Base-by-base conservation (phyloP, 2,888 invertebrate species). In the Acronicta aceris region DNA sequence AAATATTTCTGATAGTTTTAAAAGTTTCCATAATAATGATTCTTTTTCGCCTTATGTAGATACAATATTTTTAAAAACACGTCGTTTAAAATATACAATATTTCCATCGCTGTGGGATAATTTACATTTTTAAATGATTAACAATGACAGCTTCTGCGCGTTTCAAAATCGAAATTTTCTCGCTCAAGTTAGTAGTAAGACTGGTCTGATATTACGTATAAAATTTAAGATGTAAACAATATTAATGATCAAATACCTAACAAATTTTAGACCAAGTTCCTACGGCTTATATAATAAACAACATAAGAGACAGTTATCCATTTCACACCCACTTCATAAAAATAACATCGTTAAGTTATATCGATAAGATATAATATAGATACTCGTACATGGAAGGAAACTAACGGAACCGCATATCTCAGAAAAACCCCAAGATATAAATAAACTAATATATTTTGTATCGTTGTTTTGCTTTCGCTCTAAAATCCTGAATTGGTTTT, bases 401-500 rank as follows among this genome's bases (percentile, higher is more conserved):
- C 33, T 58, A 65, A 70, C 70, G 70, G 70, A 40, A 58, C 52
- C 42, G 40, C n/a, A 70, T 70, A 58, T 57, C 36, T 46, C 10
- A 52, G 54, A 47, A 70, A 65, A 70, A 60, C 54, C 70, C 69
- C 59, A 12, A 38, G 51, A 9, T n/a, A 51, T 38, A 47, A 42
- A 51, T 17, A 52, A 48, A 53, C 47, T 46, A 60, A 30, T 41
- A 49, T 27, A 43, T 45, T 27, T 56, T 10, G 9, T 47, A 27
- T 53, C 42, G 16, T n/a, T n/a, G 13, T 33, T 52, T 5, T 13
- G 42, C 16, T 46, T 45, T 42, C 0, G 1, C 21, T 64, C 40
- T 16, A 41, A 50, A 40, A 41, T n/a, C 12, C n/a, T 51, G 27
- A 45, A 54, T 49, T 54, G 1, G 27, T 53, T 21, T 25, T 50